Evolutionary conservation across 1,140 invertebrate genomes (phyloP).

Genomic region (Microplitis demolitor): DNA sequence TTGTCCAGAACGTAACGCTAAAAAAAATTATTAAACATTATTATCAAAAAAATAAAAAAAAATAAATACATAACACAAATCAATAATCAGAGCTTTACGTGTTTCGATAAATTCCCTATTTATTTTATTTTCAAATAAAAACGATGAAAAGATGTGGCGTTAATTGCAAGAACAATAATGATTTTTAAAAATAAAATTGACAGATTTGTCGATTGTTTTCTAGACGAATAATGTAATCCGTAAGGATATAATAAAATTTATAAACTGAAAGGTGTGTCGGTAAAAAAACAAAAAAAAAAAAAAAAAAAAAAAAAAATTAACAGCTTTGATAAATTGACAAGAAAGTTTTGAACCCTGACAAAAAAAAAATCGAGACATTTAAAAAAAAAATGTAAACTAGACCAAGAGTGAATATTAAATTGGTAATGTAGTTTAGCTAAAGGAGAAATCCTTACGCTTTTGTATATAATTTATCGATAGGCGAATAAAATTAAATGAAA

Average conservation of each 20-base stretch:
- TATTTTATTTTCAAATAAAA: not conserved
- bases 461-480: constrained; percentile 43
- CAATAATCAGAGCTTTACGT: constrained; percentile 35
- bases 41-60: not conserved
- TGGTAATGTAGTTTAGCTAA: not conserved
- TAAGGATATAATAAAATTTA: constrained; percentile 28
- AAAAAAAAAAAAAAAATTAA: not conserved
- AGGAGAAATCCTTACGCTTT: constrained; percentile 32
- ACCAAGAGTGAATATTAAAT: constrained; percentile 5
- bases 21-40: not conserved
- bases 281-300: not conserved
- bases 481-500: constrained; percentile 19
- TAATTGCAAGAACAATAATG: constrained; percentile 11
- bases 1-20: not conserved
- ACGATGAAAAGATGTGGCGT: not conserved
- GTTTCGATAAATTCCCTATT: constrained; percentile 27
- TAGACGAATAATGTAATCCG: constrained; percentile 37
- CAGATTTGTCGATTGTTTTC: constrained; percentile 50
- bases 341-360: no score
- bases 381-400: constrained; percentile 12
- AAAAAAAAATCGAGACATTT: not conserved
- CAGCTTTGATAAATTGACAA: not conserved
- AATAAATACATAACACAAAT: constrained; percentile 20
- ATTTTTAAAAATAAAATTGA: constrained; percentile 23
- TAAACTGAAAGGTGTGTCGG: not conserved